A percentile compares a stretch with the other conserved stretches of the same genome.
Conservation (phyloP, 2,888 invertebrate species). For the Agrilus cyanescens region DNA sequence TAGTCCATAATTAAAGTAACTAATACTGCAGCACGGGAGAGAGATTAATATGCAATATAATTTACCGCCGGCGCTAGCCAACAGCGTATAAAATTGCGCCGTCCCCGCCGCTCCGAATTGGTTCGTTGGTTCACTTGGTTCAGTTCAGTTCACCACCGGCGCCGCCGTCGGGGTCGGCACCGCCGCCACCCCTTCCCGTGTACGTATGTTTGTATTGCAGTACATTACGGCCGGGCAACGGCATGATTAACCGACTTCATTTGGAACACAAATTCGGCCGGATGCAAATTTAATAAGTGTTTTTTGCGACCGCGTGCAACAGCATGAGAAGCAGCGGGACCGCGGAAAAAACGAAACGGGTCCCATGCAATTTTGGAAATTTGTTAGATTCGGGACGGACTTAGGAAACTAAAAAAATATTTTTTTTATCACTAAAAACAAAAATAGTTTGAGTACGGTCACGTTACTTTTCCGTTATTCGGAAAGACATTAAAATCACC, state of each 20-base stretch:
- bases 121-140: constrained; percentile 1
- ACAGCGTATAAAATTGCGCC: constrained; percentile 33
- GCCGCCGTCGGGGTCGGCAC: constrained; percentile 3
- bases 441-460: too few species aligned
- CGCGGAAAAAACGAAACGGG: constrained; percentile 1
- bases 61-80: constrained; percentile 33
- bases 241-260: constrained; percentile 37
- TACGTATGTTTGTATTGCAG: constrained; percentile 28
- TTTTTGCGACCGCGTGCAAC: constrained; percentile 28
- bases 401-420: too few species aligned
- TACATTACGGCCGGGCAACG: constrained; percentile 25
- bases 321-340: constrained; percentile 7
- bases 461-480: too few species aligned
- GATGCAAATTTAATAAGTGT: constrained; percentile 38
- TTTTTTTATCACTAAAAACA: too few species aligned
- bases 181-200: background rate
- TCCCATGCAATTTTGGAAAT: too few species aligned
- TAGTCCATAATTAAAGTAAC: constrained; percentile 36
- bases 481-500: too few species aligned
- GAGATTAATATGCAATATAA: constrained; percentile 39
- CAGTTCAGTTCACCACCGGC: background rate
- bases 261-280: constrained; percentile 36
- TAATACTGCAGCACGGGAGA: constrained; percentile 34
- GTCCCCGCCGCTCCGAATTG: background rate
- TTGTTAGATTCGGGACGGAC: too few species aligned